Base-by-base conservation (phyloP, 1,140 invertebrate genomes). In the Tetragonula clypearis region DNA sequence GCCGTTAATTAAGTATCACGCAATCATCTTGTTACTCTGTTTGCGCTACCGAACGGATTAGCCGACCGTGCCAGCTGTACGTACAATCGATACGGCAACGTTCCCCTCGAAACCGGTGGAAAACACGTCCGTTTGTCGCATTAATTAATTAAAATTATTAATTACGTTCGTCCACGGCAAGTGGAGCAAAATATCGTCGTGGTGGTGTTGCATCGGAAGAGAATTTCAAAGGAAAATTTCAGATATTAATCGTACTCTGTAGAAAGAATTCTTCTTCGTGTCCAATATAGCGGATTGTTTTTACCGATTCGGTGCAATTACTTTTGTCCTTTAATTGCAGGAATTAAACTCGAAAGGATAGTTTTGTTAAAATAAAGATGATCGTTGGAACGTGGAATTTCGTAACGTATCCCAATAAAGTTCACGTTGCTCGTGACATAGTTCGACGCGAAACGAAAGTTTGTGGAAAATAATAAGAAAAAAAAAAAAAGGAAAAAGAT, bases 401-500 rank as follows among this genome's bases (percentile, higher is more conserved):
- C 19, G 35, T 56, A 65, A 26, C 56, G 62, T 80, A 76, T 14
- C 3, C 1, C n/a, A 78, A n/a, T n/a, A n/a, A n/a, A 35, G 26
- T 72, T 55, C 72, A 21, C 74, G 58, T 82, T 74, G 66, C n/a
- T 66, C 9, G 68, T 41, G 26, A 58, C 41, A 58, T 35, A 56
- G 56, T 87, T 72, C 58, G 65, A 75, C 65, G 30, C 60, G 58
- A 87, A 58, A 77, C 86, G 89, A 91, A 89, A 87, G 85, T 77
- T 56, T 66, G 82, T 53, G 62, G 72, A 88, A 82, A 86, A 82
- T 82, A 85, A 19, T 3, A 49, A 55, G 78, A 84, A 78, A 87
- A 89, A 86, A 87, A 49, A 74, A 21, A 15, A 58, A 58, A 19
- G 6, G 30, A 19, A 58, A 58, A 58, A 58, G 6, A 41, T 66